Evolutionary conservation across 2,797 vertebrate species (phyloP).

Genomic region (Tokudaia tokunoshimensis): DNA sequence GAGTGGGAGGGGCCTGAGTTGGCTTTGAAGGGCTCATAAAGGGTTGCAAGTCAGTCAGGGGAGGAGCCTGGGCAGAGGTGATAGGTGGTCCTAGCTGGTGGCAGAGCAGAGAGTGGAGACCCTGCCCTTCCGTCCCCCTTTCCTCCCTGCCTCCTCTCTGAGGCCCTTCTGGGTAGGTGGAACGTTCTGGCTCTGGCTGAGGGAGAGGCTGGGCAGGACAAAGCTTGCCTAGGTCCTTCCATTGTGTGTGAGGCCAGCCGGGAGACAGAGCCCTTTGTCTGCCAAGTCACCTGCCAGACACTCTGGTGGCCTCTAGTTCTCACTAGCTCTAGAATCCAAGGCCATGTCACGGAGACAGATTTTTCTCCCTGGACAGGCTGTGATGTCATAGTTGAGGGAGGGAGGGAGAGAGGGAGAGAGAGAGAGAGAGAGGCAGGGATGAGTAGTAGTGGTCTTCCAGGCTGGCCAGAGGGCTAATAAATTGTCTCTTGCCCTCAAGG

Average conservation of each 20-base stretch:
- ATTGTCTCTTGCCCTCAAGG: conserved; percentile 52
- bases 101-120: neutral
- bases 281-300: neutral
- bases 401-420: neutral
- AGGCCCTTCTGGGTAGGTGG: neutral
- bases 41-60: neutral
- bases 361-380: neutral
- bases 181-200: conserved; percentile 33
- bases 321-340: neutral
- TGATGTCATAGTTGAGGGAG: neutral
- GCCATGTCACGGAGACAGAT: neutral
- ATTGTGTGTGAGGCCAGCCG: conserved; percentile 54
- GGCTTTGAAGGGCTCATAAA: neutral
- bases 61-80: neutral
- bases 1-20: neutral
- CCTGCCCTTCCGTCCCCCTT: neutral
- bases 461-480: neutral
- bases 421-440: neutral
- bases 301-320: neutral
- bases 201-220: neutral
- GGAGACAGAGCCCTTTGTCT: conserved; percentile 55
- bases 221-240: conserved; percentile 27
- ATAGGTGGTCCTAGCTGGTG: neutral
- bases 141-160: neutral
- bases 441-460: conserved; percentile 29